A percentile compares a stretch with the other conserved stretches of the same genome.
These are phyloP conservation scores for Drosophila nannoptera DNA, from an alignment of 1,140 invertebrate genomes.

Conservation along the genomic window DNA sequence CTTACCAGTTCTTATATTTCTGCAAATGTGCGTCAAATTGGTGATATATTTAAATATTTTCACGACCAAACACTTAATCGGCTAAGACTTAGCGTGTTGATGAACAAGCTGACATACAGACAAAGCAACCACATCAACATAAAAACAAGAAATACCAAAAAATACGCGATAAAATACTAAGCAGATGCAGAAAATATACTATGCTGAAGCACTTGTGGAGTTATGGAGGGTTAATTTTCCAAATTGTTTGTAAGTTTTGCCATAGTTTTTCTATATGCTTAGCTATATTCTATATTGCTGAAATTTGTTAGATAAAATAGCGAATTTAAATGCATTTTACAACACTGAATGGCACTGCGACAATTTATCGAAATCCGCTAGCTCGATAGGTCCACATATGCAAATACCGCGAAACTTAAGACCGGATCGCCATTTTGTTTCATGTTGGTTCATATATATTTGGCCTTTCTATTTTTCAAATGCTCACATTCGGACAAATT, in stretches of 20 bases:
- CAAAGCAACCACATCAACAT: conserved; percentile 6
- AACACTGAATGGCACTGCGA: neutral
- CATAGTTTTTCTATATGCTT: neutral
- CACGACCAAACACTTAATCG: conserved; percentile 3
- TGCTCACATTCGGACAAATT: neutral
- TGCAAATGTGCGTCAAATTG: neutral
- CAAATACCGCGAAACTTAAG: conserved; percentile 6
- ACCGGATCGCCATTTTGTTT: conserved; percentile 1
- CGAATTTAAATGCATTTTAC: neutral
- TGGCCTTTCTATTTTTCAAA: conserved; percentile 25
- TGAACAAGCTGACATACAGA: conserved; percentile 13
- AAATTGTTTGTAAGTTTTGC: neutral
- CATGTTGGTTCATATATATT: conserved; percentile 2
- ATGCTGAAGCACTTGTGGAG: neutral
- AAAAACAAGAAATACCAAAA: conserved; percentile 6
- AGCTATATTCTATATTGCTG: neutral
- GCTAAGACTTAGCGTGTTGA: conserved; percentile 28
- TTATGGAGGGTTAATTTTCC: neutral
- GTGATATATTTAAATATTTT: conserved; percentile 11
- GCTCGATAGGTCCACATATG: neutral
- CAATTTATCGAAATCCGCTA: conserved; percentile 3
- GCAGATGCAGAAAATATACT: neutral
- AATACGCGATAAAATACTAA: conserved; percentile 3
- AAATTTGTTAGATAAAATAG: neutral
- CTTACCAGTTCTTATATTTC: conserved; percentile 19